Conservation (phyloP, 2,113 vertebrate species). For the Cisticola juncidis region DNA sequence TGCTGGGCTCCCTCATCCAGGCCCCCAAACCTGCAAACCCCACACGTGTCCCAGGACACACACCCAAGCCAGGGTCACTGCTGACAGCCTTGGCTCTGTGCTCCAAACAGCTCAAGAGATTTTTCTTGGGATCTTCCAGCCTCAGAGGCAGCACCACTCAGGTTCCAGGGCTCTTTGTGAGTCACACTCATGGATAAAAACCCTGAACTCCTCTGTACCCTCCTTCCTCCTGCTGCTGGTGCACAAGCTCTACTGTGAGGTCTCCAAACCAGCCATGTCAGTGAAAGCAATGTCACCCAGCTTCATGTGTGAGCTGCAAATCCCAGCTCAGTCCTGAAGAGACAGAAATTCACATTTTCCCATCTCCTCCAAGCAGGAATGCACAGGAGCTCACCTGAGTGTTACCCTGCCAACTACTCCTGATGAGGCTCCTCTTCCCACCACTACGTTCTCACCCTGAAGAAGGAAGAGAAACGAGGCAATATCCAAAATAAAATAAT, state of each 20-base stretch:
- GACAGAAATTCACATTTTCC: not conserved
- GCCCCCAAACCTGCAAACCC: not conserved
- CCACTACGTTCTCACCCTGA: not conserved
- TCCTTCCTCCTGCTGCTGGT: not conserved
- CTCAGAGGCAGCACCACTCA: not conserved
- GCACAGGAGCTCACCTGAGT: not conserved
- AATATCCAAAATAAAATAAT: not conserved
- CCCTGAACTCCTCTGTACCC: not conserved
- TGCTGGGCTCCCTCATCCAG: not conserved
- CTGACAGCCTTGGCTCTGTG: not conserved
- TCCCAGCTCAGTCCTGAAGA: not conserved
- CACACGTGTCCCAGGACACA: accelerated
- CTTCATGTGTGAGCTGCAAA: not conserved
- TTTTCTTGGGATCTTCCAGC: not conserved
- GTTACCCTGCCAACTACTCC: not conserved
- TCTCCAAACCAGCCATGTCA: not conserved
- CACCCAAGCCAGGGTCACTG: not conserved
- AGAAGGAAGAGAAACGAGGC: not conserved
- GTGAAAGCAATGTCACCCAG: not conserved
- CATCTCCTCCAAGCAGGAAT: not conserved
- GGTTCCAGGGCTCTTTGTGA: accelerated
- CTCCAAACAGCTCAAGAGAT: not conserved
- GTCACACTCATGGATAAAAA: accelerated
- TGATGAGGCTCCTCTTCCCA: not conserved
- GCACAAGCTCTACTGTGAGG: not conserved